These are phyloP conservation scores for Saccostrea echinata DNA, from an alignment of 1,140 invertebrate species.

Conservation along the genomic window DNA sequence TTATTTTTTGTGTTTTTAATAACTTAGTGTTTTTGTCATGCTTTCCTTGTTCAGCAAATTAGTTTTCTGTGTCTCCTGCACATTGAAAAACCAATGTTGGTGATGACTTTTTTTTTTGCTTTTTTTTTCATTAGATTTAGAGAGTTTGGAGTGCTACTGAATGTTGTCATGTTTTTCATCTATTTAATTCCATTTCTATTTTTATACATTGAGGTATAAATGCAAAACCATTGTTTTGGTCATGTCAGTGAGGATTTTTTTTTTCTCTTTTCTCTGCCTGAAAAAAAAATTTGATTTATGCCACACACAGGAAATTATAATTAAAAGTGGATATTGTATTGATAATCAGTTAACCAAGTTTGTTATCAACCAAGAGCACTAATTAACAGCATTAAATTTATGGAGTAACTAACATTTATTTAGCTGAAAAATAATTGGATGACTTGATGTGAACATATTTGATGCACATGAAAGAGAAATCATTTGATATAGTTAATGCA, in stretches of 20 bases:
- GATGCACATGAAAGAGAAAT: neutral
- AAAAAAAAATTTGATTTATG: slow-evolving; percentile 16
- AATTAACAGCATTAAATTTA: no score
- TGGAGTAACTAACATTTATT: neutral
- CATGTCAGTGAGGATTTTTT: slow-evolving; percentile 13
- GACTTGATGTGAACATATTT: neutral
- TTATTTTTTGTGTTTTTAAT: slow-evolving; percentile 6
- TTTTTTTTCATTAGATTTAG: slow-evolving; percentile 14
- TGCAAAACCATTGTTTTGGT: neutral
- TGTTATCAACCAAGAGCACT: neutral
- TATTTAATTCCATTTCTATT: slow-evolving; percentile 46
- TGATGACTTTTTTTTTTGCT: neutral
- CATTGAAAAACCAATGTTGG: neutral
- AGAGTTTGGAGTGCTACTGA: slow-evolving; percentile 21
- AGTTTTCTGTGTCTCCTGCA: slow-evolving; percentile 17
- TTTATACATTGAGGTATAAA: slow-evolving; percentile 41
- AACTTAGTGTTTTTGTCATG: slow-evolving; percentile 17
- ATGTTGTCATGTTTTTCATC: slow-evolving; percentile 38
- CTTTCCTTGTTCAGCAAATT: neutral
- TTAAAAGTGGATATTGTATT: neutral
- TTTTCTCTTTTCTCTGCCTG: slow-evolving; percentile 12
- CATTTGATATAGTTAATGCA: neutral
- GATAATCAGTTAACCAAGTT: slow-evolving; percentile 25
- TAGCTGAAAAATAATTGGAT: neutral
- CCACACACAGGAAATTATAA: slow-evolving; percentile 13